Conservation (phyloP, 2,888 invertebrate genomes). For the Crematogaster levior region DNA sequence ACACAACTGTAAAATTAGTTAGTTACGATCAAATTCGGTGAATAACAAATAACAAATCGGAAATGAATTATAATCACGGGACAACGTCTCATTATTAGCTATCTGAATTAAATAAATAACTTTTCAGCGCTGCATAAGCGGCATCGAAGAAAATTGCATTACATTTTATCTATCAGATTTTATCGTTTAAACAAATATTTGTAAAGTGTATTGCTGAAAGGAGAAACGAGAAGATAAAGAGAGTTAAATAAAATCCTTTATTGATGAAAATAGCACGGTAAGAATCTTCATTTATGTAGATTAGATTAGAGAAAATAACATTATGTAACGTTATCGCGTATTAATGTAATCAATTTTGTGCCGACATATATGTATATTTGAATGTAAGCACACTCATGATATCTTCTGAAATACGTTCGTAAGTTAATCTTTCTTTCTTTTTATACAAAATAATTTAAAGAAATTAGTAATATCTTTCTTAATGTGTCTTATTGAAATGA, state of each 20-base stretch:
- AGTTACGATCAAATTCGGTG: background rate
- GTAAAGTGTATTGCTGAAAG: constrained; percentile 26
- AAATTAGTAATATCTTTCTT: background rate
- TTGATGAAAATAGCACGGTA: constrained; percentile 13
- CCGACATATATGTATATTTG: background rate
- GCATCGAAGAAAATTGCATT: constrained; percentile 24
- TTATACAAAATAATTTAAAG: too few species aligned
- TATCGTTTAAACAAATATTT: constrained; percentile 32
- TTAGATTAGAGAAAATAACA: constrained; percentile 18
- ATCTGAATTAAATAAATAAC: constrained; percentile 47
- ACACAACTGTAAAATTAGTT: background rate
- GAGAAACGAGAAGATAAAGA: background rate
- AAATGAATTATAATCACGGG: background rate
- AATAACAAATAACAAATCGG: constrained; percentile 13
- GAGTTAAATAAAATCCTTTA: background rate
- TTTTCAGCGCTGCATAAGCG: constrained; percentile 51
- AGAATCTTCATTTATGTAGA: constrained; percentile 15
- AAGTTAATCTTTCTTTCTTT: background rate
- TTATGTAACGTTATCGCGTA: constrained; percentile 34
- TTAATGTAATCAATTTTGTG: constrained; percentile 1
- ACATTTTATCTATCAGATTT: constrained; percentile 62
- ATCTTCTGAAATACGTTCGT: background rate
- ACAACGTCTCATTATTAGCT: constrained; percentile 6
- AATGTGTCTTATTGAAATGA: background rate
- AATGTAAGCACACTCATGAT: background rate